Conservation (phyloP, 2,888 invertebrate species). For the Tipula confusa region DNA sequence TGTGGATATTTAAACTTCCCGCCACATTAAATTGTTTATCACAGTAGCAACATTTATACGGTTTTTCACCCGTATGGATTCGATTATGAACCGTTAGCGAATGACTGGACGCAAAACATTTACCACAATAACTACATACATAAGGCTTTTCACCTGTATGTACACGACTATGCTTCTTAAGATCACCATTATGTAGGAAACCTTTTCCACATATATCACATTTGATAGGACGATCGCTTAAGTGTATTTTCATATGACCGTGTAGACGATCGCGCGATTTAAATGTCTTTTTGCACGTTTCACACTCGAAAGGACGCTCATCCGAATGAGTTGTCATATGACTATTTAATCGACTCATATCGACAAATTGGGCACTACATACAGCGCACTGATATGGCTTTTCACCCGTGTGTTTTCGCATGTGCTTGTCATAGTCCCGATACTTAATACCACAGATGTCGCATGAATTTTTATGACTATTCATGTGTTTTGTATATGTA, state of each 20-base stretch:
- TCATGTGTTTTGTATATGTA: neutral
- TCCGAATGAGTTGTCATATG: constrained; percentile 28
- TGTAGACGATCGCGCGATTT: neutral
- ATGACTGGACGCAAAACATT: constrained; percentile 14
- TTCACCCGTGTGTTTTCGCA: constrained; percentile 28
- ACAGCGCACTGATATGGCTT: constrained; percentile 28
- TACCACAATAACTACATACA: constrained; percentile 29
- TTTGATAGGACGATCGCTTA: neutral
- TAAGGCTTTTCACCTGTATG: constrained; percentile 7
- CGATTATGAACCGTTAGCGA: constrained; percentile 5
- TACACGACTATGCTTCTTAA: constrained; percentile 13
- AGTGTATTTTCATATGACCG: constrained; percentile 27
- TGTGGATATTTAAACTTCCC: neutral
- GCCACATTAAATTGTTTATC: constrained; percentile 26
- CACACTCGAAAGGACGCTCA: constrained; percentile 25
- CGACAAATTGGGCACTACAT: constrained; percentile 3
- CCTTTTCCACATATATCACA: constrained; percentile 29
- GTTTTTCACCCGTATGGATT: constrained; percentile 27
- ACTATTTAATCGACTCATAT: neutral
- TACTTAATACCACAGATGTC: constrained; percentile 21
- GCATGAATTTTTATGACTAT: neutral
- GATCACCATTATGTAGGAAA: neutral
- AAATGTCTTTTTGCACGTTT: constrained; percentile 27
- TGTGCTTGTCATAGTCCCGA: constrained; percentile 27
- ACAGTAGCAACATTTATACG: neutral